Conservation (phyloP, 2,888 invertebrate genomes). For the Brachyptera risi region DNA sequence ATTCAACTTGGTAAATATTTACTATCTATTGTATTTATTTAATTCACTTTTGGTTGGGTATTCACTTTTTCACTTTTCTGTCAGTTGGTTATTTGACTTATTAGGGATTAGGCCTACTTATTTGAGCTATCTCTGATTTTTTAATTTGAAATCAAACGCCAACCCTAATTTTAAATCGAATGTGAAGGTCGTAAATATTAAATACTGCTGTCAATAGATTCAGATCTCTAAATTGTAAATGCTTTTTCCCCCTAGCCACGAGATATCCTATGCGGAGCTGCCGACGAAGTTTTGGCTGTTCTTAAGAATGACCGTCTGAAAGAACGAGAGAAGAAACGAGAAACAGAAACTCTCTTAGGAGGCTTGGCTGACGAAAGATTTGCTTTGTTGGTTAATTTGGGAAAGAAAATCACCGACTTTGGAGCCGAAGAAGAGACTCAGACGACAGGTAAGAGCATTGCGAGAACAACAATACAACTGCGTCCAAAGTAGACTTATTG, state of each 20-base stretch:
- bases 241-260: constrained; percentile 68
- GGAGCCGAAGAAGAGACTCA: constrained; percentile 59
- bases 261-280: constrained; percentile 96
- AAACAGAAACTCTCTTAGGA: constrained; percentile 84
- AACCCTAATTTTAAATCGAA: too few species aligned
- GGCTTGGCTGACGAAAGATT: constrained; percentile 84
- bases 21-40: too few species aligned
- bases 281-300: constrained; percentile 95
- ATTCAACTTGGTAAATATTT: too few species aligned
- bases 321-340: constrained; percentile 88
- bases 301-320: constrained; percentile 93
- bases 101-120: too few species aligned
- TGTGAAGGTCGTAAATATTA: too few species aligned
- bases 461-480: neutral
- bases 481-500: neutral
- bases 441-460: constrained; percentile 40
- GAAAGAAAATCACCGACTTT: constrained; percentile 98
- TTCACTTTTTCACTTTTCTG: too few species aligned
- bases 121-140: too few species aligned
- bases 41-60: too few species aligned
- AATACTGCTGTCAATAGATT: too few species aligned
- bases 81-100: too few species aligned
- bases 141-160: too few species aligned
- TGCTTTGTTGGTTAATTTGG: constrained; percentile 90
- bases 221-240: too few species aligned